Percentiles rank a stretch among this genome's conserved stretches.
Conservation (phyloP, 2,797 vertebrate genomes). For the Rhinogobio ventralis region DNA sequence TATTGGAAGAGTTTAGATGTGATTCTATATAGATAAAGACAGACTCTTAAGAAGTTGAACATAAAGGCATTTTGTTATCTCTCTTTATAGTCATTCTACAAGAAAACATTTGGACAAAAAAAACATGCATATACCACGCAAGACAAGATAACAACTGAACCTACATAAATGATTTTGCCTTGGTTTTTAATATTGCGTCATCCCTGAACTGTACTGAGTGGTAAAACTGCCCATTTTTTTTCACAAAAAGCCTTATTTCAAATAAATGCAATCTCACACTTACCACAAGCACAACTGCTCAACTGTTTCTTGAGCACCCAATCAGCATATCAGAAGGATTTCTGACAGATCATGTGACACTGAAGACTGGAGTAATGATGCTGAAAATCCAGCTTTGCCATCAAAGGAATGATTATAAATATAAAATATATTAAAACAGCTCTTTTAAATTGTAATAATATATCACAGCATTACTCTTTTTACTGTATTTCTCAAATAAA, state of each 20-base stretch:
- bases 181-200: not conserved
- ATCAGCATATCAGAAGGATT: not conserved
- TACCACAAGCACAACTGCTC: too few relatives aligned
- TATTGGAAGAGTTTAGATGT: not conserved
- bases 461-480: not conserved
- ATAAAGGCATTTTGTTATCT: not conserved
- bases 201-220: not conserved
- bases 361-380: not conserved
- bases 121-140: too few relatives aligned
- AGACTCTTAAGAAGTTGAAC: not conserved
- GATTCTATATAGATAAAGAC: not conserved
- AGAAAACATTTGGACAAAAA: not conserved
- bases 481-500: not conserved
- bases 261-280: too few relatives aligned
- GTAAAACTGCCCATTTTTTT: not conserved
- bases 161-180: not conserved
- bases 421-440: not conserved
- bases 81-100: not conserved
- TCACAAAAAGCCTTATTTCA: not conserved
- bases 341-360: not conserved
- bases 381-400: not conserved
- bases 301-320: not conserved
- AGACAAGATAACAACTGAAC: not conserved
- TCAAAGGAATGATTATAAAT: not conserved
- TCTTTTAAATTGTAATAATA: not conserved